These are phyloP conservation scores for Mamestra brassicae DNA, from an alignment of 2,888 invertebrate genomes.

Conservation along the genomic window DNA sequence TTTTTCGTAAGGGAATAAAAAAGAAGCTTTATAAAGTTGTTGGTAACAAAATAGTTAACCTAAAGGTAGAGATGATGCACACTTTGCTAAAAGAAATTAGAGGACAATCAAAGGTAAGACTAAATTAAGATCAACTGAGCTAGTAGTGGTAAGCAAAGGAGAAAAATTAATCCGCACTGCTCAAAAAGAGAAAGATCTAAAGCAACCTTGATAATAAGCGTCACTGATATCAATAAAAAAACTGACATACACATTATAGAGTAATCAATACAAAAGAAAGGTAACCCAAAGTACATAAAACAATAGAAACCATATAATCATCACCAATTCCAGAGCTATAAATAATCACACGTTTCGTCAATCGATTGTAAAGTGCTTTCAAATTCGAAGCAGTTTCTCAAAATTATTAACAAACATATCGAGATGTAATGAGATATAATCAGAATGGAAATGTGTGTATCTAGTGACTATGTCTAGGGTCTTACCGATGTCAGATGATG, in stretches of 20 bases:
- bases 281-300: conserved; percentile 7
- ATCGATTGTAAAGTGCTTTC: conserved; percentile 64
- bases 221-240: conserved; percentile 4
- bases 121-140: not conserved
- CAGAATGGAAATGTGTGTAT: conserved; percentile 76
- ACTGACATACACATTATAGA: conserved; percentile 1
- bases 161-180: not conserved
- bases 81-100: not conserved
- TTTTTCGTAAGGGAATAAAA: not conserved
- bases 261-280: conserved; percentile 23
- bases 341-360: conserved; percentile 56
- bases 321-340: conserved; percentile 58
- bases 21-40: not conserved
- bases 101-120: not conserved
- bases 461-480: conserved; percentile 45
- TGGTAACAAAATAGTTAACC: not conserved
- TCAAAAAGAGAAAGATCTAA: not conserved
- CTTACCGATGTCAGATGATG: not conserved
- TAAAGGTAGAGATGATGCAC: too few species aligned
- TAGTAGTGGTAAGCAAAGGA: not conserved
- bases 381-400: conserved; percentile 66
- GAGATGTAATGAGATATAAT: conserved; percentile 81
- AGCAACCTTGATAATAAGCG: not conserved
- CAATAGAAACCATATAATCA: conserved; percentile 48
- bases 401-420: conserved; percentile 76